Base-by-base conservation (phyloP, 2,797 vertebrate genomes). In the Propithecus perrieri region DNA sequence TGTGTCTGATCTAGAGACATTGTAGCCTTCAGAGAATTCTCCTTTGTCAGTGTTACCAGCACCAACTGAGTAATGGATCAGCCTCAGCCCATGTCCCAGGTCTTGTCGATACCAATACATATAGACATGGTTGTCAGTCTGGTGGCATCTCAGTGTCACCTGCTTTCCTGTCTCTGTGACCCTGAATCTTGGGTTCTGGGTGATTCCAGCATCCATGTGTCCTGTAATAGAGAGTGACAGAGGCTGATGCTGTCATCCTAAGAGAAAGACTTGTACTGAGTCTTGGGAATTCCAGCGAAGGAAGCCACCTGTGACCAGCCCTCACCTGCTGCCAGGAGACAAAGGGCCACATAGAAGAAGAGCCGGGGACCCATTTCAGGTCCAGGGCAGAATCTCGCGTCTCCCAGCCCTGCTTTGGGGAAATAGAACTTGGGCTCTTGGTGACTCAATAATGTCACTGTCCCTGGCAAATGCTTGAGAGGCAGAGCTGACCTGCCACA, bases 21-120 rank as follows among this genome's bases (percentile, higher is more conserved):
- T 63, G 91, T 94, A 98, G 12, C 91, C 79, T 0, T 78, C 13
- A 0, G 85, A 7, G 4, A 91, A 1, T 0, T 97, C 95, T 80
- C 79, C 94, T 69, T 78, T 80, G 0, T 0, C 22, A 9, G 0
- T 11, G 0, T 0, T 35, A 0, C 0, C 0, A 5, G 0, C 0
- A n/a, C 0, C 3, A 2, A 1, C 0, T 22, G 97, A 97, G 4
- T 96, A 95, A 18, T 85, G 0, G 53, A 95, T 74, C 48, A 97
- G 93, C 75, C 5, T 75, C 86, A 96, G 84, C 1, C 79, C 84
- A 0, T 81, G 46, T 1, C 75, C 94, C 0, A 0, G 59, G 75
- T 97, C 94, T 14, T 94, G 93, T 8, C 79, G 59, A 41, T 96
- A 97, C 97, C 97, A 98, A 55, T 63, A 96, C 85, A 95, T 96